Percentiles rank a stretch among this genome's conserved stretches.
Evolutionary conservation across 2,113 vertebrate genomes (phyloP).

Genomic region (Ifrita kowaldi): DNA sequence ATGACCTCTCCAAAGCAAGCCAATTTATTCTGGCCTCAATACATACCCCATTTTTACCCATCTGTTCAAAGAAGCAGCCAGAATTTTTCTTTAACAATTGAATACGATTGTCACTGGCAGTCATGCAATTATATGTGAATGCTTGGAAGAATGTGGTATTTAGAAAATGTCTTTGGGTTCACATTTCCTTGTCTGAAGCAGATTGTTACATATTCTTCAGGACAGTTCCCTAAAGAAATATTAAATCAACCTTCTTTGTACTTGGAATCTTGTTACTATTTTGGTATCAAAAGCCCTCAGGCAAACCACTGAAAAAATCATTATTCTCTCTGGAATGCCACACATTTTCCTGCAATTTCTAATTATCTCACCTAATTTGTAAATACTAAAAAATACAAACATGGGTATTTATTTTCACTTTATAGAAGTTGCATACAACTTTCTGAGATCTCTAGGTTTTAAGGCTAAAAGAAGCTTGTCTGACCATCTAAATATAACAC

Average conservation of each 20-base stretch:
- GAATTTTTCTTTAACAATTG: slow-evolving; percentile 16
- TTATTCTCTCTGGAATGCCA: background rate
- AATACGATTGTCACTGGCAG: background rate
- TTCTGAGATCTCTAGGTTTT: background rate
- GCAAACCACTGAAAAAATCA: background rate
- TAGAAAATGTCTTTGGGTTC: slow-evolving; percentile 45
- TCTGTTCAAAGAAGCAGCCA: slow-evolving; percentile 23
- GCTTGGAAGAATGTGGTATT: slow-evolving; percentile 13
- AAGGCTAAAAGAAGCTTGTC: background rate
- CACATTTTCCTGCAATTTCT: background rate
- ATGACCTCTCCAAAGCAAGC: slow-evolving; percentile 21
- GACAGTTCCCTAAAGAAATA: slow-evolving; percentile 32
- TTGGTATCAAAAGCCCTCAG: slow-evolving; percentile 14
- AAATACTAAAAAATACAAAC: background rate
- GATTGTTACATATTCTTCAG: slow-evolving; percentile 43
- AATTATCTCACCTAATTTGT: background rate
- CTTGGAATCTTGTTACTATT: slow-evolving; percentile 25
- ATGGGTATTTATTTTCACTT: background rate
- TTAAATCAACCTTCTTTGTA: slow-evolving; percentile 32
- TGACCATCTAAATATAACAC: background rate
- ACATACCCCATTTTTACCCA: background rate
- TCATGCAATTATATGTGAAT: slow-evolving; percentile 1
- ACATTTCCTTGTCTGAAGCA: slow-evolving; percentile 49
- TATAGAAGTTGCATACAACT: background rate
- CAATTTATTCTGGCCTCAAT: slow-evolving; percentile 23